Evolutionary conservation across 1,140 invertebrate species (phyloP), one percentile per base, ranked within the genome.

Genomic region (Sycobia sp.): DNA sequence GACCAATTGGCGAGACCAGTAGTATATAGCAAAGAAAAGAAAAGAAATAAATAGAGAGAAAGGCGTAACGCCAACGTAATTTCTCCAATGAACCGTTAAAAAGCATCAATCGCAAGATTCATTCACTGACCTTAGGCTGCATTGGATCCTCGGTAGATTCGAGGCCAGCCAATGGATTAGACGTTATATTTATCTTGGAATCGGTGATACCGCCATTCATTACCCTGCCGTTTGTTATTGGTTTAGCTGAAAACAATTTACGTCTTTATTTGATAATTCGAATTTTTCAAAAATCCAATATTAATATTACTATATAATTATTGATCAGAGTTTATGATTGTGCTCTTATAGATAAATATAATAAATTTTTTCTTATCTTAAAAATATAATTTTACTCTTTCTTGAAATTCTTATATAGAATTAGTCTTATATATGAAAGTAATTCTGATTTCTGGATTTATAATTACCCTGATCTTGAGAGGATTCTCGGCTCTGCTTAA

Each of bases 141-240:
- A 84, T 80, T 71, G 84, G 79, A 69, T 86, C 84, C 76, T 87
- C 85, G 54, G 80, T 80, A 18, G 76, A 67, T 58, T 87, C 85
- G 46, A 85, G 83, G 64, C 88, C 86, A 13, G 88, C 87, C 38
- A 90, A 72, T 20, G 88, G 88, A 83, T 89, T 89, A 14, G 86
- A 86, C 0, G 88, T 89, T 65, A 90, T 90, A 62, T 88, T 90
- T 69, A 89, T 88, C 67, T 86, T 83, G 49, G 84, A 85, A 58
- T 79, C 78, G 14, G 82, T 72, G 14, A 80, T 70, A 53, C 76
- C 75, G 8, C 79, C 79, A 38, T 81, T 82, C 29, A 85, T 78
- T 50, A 86, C 79, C 62, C 85, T 82, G 43, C 87, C 87, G 65
- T 89, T 89, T 0, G 85, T 74, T 64, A 85, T 84, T 18, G 80